Percentiles rank a stretch among this genome's conserved stretches.
phyloP scores from a whole-genome alignment of 1,140 invertebrate species.

The Drosophila pseudoobscura region DNA sequence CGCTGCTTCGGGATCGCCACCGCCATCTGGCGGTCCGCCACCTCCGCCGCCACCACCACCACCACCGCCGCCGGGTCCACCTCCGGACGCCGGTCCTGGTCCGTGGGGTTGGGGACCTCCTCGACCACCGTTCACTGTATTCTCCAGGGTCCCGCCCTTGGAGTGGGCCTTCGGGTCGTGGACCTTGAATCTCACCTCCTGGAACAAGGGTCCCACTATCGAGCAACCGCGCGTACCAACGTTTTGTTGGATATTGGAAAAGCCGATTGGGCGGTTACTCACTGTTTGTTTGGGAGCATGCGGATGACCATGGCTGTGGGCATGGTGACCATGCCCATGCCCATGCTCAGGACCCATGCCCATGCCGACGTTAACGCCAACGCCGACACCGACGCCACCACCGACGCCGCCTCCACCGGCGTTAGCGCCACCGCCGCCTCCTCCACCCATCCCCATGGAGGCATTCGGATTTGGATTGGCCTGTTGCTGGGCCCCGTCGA shows the following conservation, averaged over 20 bases:
- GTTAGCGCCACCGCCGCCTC: constrained; percentile 61
- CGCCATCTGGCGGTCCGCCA: constrained; percentile 82
- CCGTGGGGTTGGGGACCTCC: constrained; percentile 85
- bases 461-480: constrained; percentile 81
- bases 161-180: constrained; percentile 96
- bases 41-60: constrained; percentile 82
- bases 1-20: constrained; percentile 86
- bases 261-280: constrained; percentile 84
- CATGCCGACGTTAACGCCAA: constrained; percentile 30
- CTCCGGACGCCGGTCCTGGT: constrained; percentile 64
- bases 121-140: constrained; percentile 92
- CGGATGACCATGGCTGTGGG: constrained; percentile 83
- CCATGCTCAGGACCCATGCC: constrained; percentile 79
- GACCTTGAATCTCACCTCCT: constrained; percentile 97
- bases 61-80: constrained; percentile 82
- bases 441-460: constrained; percentile 75
- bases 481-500: constrained; percentile 87
- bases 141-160: constrained; percentile 94
- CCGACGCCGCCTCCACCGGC: constrained; percentile 28
- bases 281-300: constrained; percentile 84
- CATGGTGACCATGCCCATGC: constrained; percentile 84
- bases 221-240: constrained; percentile 85
- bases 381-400: constrained; percentile 33
- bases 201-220: constrained; percentile 91
- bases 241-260: constrained; percentile 83